Evolutionary conservation across 1,140 invertebrate species (phyloP), one percentile per base, ranked within the genome.

Genomic region (Drosophila oshimai): DNA sequence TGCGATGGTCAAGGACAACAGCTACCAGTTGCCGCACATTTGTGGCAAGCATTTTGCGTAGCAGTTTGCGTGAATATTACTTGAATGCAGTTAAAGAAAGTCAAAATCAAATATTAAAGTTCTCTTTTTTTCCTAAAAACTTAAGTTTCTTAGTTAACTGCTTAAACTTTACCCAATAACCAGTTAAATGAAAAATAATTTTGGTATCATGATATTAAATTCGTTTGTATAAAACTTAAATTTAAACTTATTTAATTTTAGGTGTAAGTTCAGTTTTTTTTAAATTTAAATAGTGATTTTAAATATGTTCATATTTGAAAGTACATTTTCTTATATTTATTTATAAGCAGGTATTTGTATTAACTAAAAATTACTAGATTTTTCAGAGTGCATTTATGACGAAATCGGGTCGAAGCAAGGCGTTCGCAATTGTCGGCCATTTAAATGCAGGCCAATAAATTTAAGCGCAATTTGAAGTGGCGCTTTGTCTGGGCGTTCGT

Each of bases 381-480:
- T 39, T 33, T 9, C 6, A n/a, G 6, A 64, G 37, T 64, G 73
- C 83, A 84, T 84, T 84, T 83, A 74, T 84, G 74, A 54, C 36
- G 28, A 55, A 84, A 70, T 65, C 62, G 61, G 64, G 79, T 61
- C 37, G 46, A 17, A 55, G 22, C 33, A 42, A 45, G 47, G 54
- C 53, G 54, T 24, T 39, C 31, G 15, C 74, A 67, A 74, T 78
- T 74, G 79, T 42, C 68, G 39, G 54, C 36, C 62, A 79, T 74
- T 84, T 79, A 86, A 86, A 84, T 79, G 65, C 65, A 45, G 70
- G 12, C 44, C 55, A 79, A 86, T 79, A 86, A 84, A 86, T 80
- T 80, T 47, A 61, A 74, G 60, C 51, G 44, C 80, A 74, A 53
- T 75, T 84, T 84, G 42, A 86, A 74, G 62, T 57, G 57, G 49